Evolutionary conservation across 1,140 invertebrate genomes (phyloP).

Genomic region (Pseudomyrmex dendroicus): DNA sequence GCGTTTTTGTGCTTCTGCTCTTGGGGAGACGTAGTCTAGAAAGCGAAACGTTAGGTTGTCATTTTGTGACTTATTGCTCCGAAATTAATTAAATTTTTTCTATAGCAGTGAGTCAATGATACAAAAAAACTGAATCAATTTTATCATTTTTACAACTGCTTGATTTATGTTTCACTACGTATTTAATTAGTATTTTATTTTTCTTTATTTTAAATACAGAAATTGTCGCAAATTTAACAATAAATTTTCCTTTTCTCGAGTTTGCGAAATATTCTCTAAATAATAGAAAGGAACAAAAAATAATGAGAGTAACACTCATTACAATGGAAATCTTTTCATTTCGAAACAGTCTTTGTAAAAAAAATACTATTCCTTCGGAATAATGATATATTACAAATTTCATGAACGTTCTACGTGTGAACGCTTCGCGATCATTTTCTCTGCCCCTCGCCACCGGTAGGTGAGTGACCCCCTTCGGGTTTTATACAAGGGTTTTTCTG

Average conservation of each 20-base stretch:
- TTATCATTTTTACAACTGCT: not conserved
- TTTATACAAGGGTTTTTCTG: slow-evolving; percentile 83
- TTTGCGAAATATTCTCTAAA: not conserved
- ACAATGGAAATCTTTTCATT: not conserved
- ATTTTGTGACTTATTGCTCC: slow-evolving; percentile 18
- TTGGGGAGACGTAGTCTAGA: slow-evolving; percentile 22
- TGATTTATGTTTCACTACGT: not conserved
- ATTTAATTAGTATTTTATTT: not conserved
- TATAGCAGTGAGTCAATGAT: not conserved
- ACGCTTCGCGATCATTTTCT: slow-evolving; percentile 64
- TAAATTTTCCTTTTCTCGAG: not conserved
- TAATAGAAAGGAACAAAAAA: too few relatives aligned
- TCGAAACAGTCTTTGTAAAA: not conserved
- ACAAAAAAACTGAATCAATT: not conserved
- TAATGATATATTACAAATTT: slow-evolving; percentile 31
- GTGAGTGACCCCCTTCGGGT: slow-evolving; percentile 82
- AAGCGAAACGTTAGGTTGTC: slow-evolving; percentile 3
- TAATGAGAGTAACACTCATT: not conserved
- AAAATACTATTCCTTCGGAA: not conserved
- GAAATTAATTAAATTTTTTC: slow-evolving; percentile 20
- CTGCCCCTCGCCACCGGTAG: slow-evolving; percentile 75
- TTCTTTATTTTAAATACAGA: too few relatives aligned
- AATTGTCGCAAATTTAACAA: too few relatives aligned
- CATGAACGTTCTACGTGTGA: slow-evolving; percentile 42
- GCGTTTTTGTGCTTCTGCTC: slow-evolving; percentile 66